phyloP scores from a whole-genome alignment of 2,797 vertebrate genomes.

The Galago senegalensis region DNA sequence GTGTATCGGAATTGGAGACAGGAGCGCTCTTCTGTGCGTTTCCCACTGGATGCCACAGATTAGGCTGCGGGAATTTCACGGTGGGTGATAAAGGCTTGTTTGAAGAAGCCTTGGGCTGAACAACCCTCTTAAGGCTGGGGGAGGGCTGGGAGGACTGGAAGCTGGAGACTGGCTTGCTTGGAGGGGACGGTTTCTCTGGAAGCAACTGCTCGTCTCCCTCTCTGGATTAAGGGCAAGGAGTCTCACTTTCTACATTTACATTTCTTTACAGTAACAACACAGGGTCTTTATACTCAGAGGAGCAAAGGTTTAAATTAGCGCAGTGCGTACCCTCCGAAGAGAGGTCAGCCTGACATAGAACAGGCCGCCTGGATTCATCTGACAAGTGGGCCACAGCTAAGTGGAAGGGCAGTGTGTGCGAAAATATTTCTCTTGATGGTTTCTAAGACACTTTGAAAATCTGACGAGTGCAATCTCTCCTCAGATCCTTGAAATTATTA shows the following conservation, averaged over 20 bases:
- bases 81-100: background rate
- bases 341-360: no score
- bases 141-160: background rate
- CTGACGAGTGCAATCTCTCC: background rate
- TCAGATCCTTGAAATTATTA: constrained; percentile 53
- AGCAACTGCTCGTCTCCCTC: background rate
- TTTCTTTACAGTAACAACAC: background rate
- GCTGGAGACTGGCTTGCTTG: background rate
- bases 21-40: background rate
- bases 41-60: constrained; percentile 24
- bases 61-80: background rate
- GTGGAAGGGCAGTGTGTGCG: rapidly evolving
- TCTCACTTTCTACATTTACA: background rate
- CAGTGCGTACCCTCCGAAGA: background rate
- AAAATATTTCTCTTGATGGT: background rate
- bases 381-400: background rate
- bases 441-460: constrained; percentile 65
- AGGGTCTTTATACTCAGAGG: background rate
- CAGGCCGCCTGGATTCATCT: background rate
- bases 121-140: background rate
- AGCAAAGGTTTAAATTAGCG: background rate
- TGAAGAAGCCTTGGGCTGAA: background rate
- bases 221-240: background rate
- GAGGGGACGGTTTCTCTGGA: background rate
- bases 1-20: constrained; percentile 28